Base-by-base conservation (phyloP, 1,140 invertebrate species). In the Diabrotica undecimpunctata region DNA sequence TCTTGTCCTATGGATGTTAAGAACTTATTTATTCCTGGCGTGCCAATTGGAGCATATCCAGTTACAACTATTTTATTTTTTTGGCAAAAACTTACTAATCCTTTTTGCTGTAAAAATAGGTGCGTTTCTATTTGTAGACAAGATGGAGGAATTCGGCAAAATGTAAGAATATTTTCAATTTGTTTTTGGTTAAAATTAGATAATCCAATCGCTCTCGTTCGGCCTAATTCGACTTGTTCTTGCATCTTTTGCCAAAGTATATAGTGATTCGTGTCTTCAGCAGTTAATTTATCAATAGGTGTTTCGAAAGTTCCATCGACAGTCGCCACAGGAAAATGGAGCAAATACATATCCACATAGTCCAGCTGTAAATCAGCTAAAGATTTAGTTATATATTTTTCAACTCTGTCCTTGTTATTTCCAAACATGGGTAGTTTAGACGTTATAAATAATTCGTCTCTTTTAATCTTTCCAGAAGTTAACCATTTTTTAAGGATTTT, bases 1-100 rank as follows among this genome's bases (percentile, higher is more conserved):
- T 84, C 81, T 11, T 90, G 8, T 11, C 54, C 54, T 11, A 54
- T 35, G 7, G 54, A 54, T 35, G 2, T 35, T 12, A 54, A 54
- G 54, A 54, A 54, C 5, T 54, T 5, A 35, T 80, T 80, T 36
- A 85, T 78, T 1, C 86, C 89, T 64, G 85, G 87, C 0, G 88
- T 88, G 0, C 90, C 94, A 3, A 97, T 76, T 0, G 94, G 92
- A 36, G 90, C 88, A 74, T 95, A 96, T 0, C 90, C 93, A 0
- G 88, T 92, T 13, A 96, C 77, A 0, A 84, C 78, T 37, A 96
- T 92, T 14, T 87, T 83, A 66, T 89, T 81, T 6, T 82, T 73
- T 58, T 84, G 80, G 74, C 93, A 95, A 65, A 88, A 93, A 67
- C 89, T 81, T 8, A 89, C 81, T 13, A 97, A 76, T 35, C 86